Evolutionary conservation across 2,888 invertebrate genomes (phyloP), one percentile per base, ranked within the genome.

Genomic region (Exocentrus adspersus): DNA sequence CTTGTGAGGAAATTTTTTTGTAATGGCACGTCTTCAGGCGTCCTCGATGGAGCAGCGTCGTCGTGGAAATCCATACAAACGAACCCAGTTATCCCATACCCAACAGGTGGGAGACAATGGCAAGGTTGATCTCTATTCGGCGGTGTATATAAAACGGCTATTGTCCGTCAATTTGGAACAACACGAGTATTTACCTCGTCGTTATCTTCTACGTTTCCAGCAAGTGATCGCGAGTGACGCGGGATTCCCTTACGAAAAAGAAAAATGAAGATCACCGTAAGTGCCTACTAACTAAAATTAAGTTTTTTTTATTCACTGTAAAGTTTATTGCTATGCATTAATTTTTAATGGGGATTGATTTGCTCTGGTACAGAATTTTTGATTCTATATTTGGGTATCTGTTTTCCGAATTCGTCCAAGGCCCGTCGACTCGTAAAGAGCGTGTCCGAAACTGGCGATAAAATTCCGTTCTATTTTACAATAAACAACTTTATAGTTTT

Each of bases 71-170:
- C 42, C 20, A 53, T 21, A 32, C 21, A 30, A 57, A 46, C 46
- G 32, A 57, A 20, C 57, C 19, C 43, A 17, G 24, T 24, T 46
- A 30, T 12, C 17, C 19, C n/a, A n/a, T 45, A 12, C 12, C n/a
- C 46, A 32, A n/a, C 60, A 45, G 37, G 60, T 60, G 60, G 60
- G 60, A 54, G 53, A 53, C 48, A 60, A 60, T 60, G 32, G 41
- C 60, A 60, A 60, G 60, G 60, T 60, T 60, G 41, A 60, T 60
- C 46, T 53, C 37, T 41, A 60, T 53, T 60, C 54, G 24, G 53
- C 48, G 53, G 60, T 46, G 41, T 32, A 57, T 57, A 57, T 37
- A 57, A 19, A 57, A 57, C 57, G 20, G 43, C 54, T 43, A 51
- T 51, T 51, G 51, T 42, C 20, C 32, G 17, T 7, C 4, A 24